phyloP scores from a whole-genome alignment of 2,888 invertebrate species.

The Phyllotreta striolata region DNA sequence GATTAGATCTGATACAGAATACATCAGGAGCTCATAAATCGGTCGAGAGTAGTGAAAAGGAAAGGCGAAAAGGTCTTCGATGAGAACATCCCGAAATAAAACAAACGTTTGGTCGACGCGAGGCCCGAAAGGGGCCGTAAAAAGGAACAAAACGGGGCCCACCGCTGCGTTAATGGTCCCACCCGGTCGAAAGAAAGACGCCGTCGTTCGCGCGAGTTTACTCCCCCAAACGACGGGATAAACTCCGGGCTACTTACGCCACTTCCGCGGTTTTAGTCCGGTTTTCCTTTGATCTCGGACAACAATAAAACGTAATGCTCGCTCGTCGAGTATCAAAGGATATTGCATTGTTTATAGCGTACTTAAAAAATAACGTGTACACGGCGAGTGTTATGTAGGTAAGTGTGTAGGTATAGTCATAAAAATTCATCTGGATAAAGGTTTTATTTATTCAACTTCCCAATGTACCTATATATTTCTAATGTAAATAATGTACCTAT shows the following conservation, averaged over 20 bases:
- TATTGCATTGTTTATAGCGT: too few relatives aligned
- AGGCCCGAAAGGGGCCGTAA: too few relatives aligned
- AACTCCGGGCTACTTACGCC: slow-evolving; percentile 24
- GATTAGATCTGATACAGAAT: too few relatives aligned
- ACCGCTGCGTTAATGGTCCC: slow-evolving; percentile 37
- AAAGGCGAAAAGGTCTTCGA: slow-evolving; percentile 24
- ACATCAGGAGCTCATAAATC: background rate
- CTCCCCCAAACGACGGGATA: slow-evolving; percentile 25
- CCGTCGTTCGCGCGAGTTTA: slow-evolving; percentile 29
- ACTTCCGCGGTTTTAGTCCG: slow-evolving; percentile 9
- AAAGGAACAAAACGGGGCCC: background rate
- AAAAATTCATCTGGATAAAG: too few relatives aligned
- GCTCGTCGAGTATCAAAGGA: too few relatives aligned
- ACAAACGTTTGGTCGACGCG: slow-evolving; percentile 13
- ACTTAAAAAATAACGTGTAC: too few relatives aligned
- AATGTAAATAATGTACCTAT: too few relatives aligned
- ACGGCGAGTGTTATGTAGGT: too few relatives aligned
- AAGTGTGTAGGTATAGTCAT: too few relatives aligned
- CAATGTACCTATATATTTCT: too few relatives aligned
- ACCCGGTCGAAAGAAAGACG: slow-evolving; percentile 37
- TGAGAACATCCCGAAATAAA: slow-evolving; percentile 22
- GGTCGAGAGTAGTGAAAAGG: slow-evolving; percentile 12
- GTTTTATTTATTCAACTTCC: too few relatives aligned
- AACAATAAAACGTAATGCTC: too few relatives aligned
- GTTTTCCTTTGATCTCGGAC: slow-evolving; percentile 8